A percentile compares a stretch with the other conserved stretches of the same genome.
These are phyloP conservation scores for Dryobates pubescens DNA, from an alignment of 2,797 vertebrate genomes.

Conservation along the genomic window DNA sequence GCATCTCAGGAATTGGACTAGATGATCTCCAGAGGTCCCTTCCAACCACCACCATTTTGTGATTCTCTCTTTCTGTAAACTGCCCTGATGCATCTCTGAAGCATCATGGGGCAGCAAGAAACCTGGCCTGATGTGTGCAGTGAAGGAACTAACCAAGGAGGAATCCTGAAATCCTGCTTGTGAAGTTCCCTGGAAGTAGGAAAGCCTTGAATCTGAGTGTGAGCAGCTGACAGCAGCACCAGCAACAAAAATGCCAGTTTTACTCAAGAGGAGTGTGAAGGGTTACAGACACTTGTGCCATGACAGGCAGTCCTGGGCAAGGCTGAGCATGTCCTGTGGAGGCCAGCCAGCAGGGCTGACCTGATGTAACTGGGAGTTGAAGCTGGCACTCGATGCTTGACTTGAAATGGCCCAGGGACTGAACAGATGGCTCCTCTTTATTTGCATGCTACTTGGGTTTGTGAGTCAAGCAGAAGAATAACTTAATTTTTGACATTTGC, in stretches of 20 bases:
- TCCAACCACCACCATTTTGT: not conserved
- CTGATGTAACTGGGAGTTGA: slow-evolving; percentile 31
- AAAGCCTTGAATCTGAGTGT: no score
- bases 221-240: not conserved
- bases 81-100: not conserved
- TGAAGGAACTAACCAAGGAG: not conserved
- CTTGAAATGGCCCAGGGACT: slow-evolving; percentile 60
- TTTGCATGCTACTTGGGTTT: slow-evolving; percentile 70
- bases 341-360: slow-evolving; percentile 28
- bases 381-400: not conserved
- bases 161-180: not conserved
- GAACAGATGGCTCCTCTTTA: slow-evolving; percentile 71
- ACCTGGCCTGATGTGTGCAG: accelerated
- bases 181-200: not conserved
- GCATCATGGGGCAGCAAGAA: accelerated
- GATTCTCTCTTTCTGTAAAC: not conserved
- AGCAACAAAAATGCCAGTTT: accelerated
- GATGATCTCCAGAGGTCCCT: not conserved
- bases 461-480: slow-evolving; percentile 69
- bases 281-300: not conserved
- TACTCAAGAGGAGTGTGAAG: not conserved
- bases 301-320: not conserved
- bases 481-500: slow-evolving; percentile 74
- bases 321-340: slow-evolving; percentile 6
- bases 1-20: not conserved